A percentile compares a stretch with the other conserved stretches of the same genome.
Evolutionary conservation across 2,888 invertebrate genomes (phyloP).

Genomic region (Oasisia sp.): DNA sequence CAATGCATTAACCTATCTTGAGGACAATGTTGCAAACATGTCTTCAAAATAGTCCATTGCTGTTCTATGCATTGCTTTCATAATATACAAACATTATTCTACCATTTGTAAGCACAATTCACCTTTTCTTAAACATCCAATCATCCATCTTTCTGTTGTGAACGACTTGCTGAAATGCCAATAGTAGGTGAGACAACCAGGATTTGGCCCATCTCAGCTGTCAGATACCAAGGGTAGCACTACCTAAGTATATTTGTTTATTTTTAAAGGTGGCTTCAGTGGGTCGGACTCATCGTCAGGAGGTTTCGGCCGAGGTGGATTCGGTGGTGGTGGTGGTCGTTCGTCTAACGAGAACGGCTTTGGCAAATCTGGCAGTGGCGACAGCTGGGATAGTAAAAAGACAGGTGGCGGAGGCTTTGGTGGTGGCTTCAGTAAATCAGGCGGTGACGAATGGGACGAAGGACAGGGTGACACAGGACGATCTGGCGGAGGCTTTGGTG

Average conservation of each 20-base stretch:
- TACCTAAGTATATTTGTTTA: neutral
- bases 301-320: slow-evolving; percentile 7
- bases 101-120: neutral
- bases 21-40: too few species aligned
- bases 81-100: neutral
- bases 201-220: too few species aligned
- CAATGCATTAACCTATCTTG: too few species aligned
- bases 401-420: slow-evolving; percentile 23
- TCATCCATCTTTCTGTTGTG: neutral
- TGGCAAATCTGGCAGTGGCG: slow-evolving; percentile 10
- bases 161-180: neutral
- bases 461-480: neutral
- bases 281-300: neutral
- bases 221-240: neutral
- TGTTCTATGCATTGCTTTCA: neutral
- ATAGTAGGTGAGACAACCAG: too few species aligned
- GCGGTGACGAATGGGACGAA: slow-evolving; percentile 27
- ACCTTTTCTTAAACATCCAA: neutral
- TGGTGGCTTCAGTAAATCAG: slow-evolving; percentile 7
- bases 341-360: neutral
- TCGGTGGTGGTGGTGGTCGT: slow-evolving; percentile 21
- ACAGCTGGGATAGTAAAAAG: neutral
- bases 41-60: too few species aligned
- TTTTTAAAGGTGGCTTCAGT: neutral
- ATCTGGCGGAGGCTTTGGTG: slow-evolving; percentile 27